A percentile compares a stretch with the other conserved stretches of the same genome.
Conservation (phyloP, 2,113 vertebrate species). For the Leptobrachium leishanense region DNA sequence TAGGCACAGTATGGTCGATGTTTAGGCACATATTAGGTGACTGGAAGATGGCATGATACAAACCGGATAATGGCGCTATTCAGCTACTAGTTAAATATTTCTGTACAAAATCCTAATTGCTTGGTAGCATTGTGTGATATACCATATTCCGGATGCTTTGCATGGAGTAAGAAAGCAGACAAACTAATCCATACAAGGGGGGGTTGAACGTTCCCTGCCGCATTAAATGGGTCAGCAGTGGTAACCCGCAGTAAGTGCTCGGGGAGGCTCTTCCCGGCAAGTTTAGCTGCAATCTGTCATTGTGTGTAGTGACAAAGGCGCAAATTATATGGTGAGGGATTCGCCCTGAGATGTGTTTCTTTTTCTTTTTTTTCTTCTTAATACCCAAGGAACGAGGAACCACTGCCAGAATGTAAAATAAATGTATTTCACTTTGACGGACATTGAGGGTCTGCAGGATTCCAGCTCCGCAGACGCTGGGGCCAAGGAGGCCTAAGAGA, state of each 20-base stretch:
- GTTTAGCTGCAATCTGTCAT: constrained; percentile 41
- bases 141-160: no score
- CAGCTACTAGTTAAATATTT: no score
- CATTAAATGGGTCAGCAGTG: constrained; percentile 24
- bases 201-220: not conserved
- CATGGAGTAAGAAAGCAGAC: not conserved
- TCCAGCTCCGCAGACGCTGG: no score
- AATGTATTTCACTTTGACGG: constrained; percentile 41
- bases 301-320: constrained; percentile 33
- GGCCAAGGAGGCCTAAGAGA: no score
- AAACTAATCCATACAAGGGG: not conserved
- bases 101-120: no score
- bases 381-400: constrained; percentile 16
- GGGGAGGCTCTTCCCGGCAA: constrained; percentile 11
- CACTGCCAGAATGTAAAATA: constrained; percentile 38
- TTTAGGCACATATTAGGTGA: no score
- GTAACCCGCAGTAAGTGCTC: constrained; percentile 27
- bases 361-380: not conserved
- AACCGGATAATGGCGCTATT: no score
- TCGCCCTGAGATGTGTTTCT: constrained; percentile 42
- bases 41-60: no score
- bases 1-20: no score
- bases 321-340: constrained; percentile 42
- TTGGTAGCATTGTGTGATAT: no score
- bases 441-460: not conserved